A percentile compares a stretch with the other conserved stretches of the same genome.
phyloP scores from a whole-genome alignment of 1,140 invertebrate species.

The Tigriopus japonicus region DNA sequence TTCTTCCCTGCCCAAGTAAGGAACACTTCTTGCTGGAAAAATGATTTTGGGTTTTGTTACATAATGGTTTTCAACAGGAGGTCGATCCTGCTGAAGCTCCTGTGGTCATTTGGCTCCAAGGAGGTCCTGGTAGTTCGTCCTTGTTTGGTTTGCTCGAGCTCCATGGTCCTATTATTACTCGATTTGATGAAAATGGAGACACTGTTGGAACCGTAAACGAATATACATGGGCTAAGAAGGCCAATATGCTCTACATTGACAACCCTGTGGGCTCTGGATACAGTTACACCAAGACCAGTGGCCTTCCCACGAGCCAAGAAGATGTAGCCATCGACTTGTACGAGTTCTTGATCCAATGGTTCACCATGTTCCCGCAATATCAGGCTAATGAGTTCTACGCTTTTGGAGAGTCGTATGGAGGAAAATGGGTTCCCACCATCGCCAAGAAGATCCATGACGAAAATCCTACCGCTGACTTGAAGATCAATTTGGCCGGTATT shows the following conservation, averaged over 20 bases:
- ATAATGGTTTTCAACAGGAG: conserved; percentile 17
- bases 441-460: conserved; percentile 6
- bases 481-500: conserved; percentile 1
- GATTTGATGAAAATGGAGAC: conserved; percentile 28
- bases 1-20: conserved; percentile 46
- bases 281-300: conserved; percentile 20
- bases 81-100: conserved; percentile 32
- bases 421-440: conserved; percentile 1
- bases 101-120: conserved; percentile 38
- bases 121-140: conserved; percentile 55
- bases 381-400: conserved; percentile 23
- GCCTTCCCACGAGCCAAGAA: neutral
- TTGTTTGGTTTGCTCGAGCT: conserved; percentile 60
- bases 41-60: neutral
- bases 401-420: conserved; percentile 27
- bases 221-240: conserved; percentile 45
- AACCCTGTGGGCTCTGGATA: conserved; percentile 58
- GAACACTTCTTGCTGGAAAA: neutral
- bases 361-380: neutral
- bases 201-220: conserved; percentile 22
- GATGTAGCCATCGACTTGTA: neutral
- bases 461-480: neutral
- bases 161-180: conserved; percentile 49
- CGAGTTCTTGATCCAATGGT: neutral
- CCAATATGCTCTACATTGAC: conserved; percentile 62